Evolutionary conservation across 2,113 vertebrate genomes (phyloP), one percentile per base, ranked within the genome.

Genomic region (Ranitomeya variabilis): DNA sequence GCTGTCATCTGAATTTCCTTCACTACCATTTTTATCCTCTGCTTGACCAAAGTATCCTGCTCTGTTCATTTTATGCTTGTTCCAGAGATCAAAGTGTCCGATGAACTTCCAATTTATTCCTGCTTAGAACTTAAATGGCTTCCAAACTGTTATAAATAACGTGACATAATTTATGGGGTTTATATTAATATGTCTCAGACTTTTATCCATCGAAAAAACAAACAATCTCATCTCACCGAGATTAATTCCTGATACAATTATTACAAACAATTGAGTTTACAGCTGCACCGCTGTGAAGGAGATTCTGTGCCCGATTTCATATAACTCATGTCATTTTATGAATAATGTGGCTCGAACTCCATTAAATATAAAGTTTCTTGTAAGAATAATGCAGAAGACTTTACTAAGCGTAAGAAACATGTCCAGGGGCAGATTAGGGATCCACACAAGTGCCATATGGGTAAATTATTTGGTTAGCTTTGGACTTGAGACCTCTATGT

Each of bases 191-290:
- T 51, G 26, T 64, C 57, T 45, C 80, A 21, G 57, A 82, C 60
- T 64, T 64, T 82, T 82, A 64, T 37, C 19, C 80, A 51, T 82
- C 19, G 12, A 19, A 82, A 69, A 64, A 82, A 45, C 37, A 45
- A 45, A 45, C 37, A 45, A 82, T 62, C 10, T 64, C 59, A 83
- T 67, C 62, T 52, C 81, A 21, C n/a, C 21, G 37, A 83, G 62
- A 62, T 64, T 83, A 67, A 67, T 83, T 66, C 31, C 45, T 64
- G 62, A 83, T 52, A 83, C 37, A 83, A 67, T n/a, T 83, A 83
- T 83, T 67, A 52, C 14, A 51, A 66, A 83, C 60, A 67, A 83
- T n/a, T 51, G 80, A 52, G 64, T 83, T 66, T 66, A 51, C 60
- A 66, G 62, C 60, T 45, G 54, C 54, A 16, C n/a, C n/a, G 0